Base-by-base conservation (phyloP, 2,113 vertebrate species). In the Ancistrus triradiatus region DNA sequence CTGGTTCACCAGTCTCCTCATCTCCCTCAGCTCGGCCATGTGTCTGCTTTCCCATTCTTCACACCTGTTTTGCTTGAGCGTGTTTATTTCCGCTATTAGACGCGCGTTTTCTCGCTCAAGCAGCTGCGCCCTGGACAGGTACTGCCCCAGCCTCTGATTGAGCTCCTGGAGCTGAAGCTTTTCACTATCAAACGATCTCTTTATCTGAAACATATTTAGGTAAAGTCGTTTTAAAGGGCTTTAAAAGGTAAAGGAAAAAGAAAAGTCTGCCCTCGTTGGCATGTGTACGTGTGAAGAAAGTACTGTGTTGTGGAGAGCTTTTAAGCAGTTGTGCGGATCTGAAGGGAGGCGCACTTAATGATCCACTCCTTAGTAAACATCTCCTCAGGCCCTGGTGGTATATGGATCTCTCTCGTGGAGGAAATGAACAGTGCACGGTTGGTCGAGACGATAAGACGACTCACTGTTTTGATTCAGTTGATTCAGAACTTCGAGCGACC, bases 91-190 rank as follows among this genome's bases (percentile, higher is more conserved):
- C 1, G 77, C 18, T 0, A 84, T 56, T 17, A 98, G 87, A 22
- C 73, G 77, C 42, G 76, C 77, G 59, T 95, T 94, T 64, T 92
- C 90, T 7, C 81, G 77, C 84, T 98, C 95, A 77, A 98, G 66
- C 70, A 93, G 87, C 74, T 91, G 85, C 13, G 92, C 90, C 43
- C 91, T 85, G 68, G 81, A 78, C 48, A 97, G 84, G 53, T 97
- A 98, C 24, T 91, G 88, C 13, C 78, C 63, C 27, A 98, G 88
- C 57, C 91, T 88, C 76, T 80, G 76, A 77, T 98, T 94, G 52
- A 94, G 89, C 74, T 88, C 85, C 71, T 87, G 90, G 50, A 95
- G 84, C 71, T 94, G 90, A 6, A 84, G 77, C 69, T 90, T 89
- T 52, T 94, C 93, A 46, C 77, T 68, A 50, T 90, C 81, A 68